phyloP scores from a whole-genome alignment of 1,140 invertebrate genomes.

The Penaeus vannamei region DNA sequence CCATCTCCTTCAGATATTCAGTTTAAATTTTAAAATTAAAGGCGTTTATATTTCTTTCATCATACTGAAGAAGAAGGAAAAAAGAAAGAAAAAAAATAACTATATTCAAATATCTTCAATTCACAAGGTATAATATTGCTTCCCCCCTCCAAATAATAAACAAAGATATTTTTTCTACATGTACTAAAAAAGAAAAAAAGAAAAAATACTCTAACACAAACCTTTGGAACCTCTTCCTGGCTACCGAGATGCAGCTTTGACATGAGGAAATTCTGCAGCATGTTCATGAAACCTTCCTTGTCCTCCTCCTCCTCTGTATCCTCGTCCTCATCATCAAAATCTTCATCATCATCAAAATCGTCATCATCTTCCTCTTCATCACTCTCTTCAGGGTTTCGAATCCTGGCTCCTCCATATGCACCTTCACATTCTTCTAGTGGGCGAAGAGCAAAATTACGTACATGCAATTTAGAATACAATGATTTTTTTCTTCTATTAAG shows the following conservation, averaged over 20 bases:
- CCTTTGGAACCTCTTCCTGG: slow-evolving; percentile 30
- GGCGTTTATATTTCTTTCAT: no score
- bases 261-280: slow-evolving; percentile 55
- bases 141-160: no score
- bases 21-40: no score
- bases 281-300: slow-evolving; percentile 55
- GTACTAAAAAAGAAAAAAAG: not conserved
- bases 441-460: not conserved
- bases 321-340: slow-evolving; percentile 43
- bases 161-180: no score
- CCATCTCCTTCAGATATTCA: no score
- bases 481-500: not conserved
- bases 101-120: no score
- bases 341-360: slow-evolving; percentile 39
- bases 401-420: slow-evolving; percentile 39
- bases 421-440: slow-evolving; percentile 28
- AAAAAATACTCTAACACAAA: not conserved
- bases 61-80: no score
- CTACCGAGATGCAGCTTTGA: slow-evolving; percentile 45
- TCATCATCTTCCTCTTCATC: slow-evolving; percentile 12
- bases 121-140: no score
- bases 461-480: not conserved
- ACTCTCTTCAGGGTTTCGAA: not conserved
- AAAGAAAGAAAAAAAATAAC: no score
- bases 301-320: slow-evolving; percentile 47